Evolutionary conservation across 2,797 vertebrate genomes (phyloP), one percentile per base, ranked within the genome.

Genomic region (Semaprochilodus insignis): DNA sequence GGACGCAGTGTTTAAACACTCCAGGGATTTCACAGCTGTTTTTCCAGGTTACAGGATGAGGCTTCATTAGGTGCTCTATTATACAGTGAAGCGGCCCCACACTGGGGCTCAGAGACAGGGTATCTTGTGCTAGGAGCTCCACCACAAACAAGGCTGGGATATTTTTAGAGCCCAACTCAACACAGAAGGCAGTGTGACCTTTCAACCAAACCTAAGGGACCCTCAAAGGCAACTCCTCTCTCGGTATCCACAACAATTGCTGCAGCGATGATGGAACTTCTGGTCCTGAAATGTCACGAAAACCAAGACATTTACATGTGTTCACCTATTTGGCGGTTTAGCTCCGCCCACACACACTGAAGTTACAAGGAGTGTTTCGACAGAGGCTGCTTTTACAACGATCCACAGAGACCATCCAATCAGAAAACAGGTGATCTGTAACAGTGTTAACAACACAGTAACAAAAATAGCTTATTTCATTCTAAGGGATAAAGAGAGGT

Each of bases 161-260:
- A 87, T 87, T 87, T 83, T 81, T 82, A 85, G 86, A 74, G 23
- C 51, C 74, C 48, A 71, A 65, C 52, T 85, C 81, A 76, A 34
- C 74, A 62, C 66, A 54, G 40, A 77, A 54, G 36, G 27, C 52
- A 65, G 23, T 19, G 27, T 77, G 74, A 77, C 69, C 19, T 81
- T 81, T 83, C 25, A 34, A 10, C 63, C 16, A 19, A 36, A 67
- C 44, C 17, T 54, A 52, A 66, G 44, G 19, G 70, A 10, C 19
- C 16, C 23, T 52, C 6, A 73, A 31, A 54, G 23, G 17, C 70
- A 4, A 8, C 15, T 10, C 2, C 69, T 23, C 10, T 23, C 10
- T 44, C 40, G 23, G 66, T 0, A 25, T 15, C 69, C n/a, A 8
- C 59, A 57, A 21, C 55, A 6, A 57, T n/a, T 8, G 10, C 57